Evolutionary conservation across 2,888 invertebrate species (phyloP).

Genomic region (Seladonia tumulorum): DNA sequence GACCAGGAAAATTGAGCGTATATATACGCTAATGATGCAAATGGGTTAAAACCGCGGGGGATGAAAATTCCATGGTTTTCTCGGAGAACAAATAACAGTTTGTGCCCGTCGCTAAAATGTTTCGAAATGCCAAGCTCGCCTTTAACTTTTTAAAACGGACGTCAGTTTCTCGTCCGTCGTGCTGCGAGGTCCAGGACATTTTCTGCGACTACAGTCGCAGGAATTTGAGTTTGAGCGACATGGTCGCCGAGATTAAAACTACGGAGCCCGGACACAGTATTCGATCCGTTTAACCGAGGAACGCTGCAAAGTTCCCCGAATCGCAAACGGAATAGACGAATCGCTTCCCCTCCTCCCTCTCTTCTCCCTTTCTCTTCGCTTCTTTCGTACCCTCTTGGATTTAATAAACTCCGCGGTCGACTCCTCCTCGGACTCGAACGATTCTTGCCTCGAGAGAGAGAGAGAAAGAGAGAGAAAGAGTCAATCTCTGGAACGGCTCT

Average conservation of each 20-base stretch:
- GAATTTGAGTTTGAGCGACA: neutral
- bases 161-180: no score
- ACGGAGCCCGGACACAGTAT: neutral
- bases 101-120: no score
- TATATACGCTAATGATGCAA: no score
- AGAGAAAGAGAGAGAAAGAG: slow-evolving; percentile 28
- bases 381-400: slow-evolving; percentile 32
- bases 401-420: slow-evolving; percentile 51
- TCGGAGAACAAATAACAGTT: no score
- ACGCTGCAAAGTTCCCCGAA: neutral
- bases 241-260: neutral
- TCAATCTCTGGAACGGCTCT: slow-evolving; percentile 43
- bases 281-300: neutral
- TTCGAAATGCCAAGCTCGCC: no score
- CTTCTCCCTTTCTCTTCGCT: no score
- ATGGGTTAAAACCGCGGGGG: no score
- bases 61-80: no score
- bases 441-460: slow-evolving; percentile 20
- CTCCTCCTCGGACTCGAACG: slow-evolving; percentile 39
- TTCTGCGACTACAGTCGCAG: neutral
- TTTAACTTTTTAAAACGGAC: no score
- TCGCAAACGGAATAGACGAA: neutral
- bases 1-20: no score
- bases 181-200: no score
- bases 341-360: neutral